Conservation (phyloP, 2,113 vertebrate genomes). For the Brachyhypopomus occidentalis region DNA sequence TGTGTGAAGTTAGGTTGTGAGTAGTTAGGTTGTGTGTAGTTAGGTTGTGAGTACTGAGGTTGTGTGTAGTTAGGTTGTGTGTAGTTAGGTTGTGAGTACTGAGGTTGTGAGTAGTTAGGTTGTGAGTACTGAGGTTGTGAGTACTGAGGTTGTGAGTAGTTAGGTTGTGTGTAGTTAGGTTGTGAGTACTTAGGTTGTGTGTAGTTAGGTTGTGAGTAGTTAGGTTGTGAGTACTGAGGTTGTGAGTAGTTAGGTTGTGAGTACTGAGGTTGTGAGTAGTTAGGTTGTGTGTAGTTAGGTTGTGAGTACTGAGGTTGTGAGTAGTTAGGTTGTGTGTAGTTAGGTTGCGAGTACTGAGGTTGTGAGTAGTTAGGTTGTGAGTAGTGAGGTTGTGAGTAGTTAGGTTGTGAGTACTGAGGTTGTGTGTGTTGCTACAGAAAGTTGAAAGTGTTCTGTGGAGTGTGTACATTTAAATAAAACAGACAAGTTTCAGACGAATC, state of each 20-base stretch:
- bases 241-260: not conserved
- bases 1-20: no score
- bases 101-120: not conserved
- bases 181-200: not conserved
- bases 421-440: not conserved
- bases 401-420: not conserved
- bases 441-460: not conserved
- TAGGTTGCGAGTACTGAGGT: not conserved
- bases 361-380: not conserved
- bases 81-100: not conserved
- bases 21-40: no score
- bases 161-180: no score
- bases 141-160: not conserved
- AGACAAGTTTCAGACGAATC: not conserved
- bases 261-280: not conserved
- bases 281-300: no score
- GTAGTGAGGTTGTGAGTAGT: not conserved
- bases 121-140: not conserved
- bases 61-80: not conserved
- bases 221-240: not conserved
- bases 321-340: no score
- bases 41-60: not conserved
- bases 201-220: not conserved
- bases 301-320: not conserved
- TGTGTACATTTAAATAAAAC: not conserved